Conservation (phyloP, 2,888 invertebrate genomes). For the Abscondita cerata region DNA sequence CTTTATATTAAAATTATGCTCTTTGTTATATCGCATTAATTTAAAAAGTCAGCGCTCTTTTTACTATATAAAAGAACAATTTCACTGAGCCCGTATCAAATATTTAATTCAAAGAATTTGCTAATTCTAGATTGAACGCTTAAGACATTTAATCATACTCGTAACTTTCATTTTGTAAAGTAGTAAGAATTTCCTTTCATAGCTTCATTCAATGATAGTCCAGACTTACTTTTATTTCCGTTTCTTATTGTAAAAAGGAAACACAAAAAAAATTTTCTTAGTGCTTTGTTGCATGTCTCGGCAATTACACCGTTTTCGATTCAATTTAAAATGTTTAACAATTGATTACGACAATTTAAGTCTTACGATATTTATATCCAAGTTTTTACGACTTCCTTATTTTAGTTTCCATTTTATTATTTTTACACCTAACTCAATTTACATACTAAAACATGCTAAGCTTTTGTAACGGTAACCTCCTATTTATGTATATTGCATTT, state of each 20-base stretch:
- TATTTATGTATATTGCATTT: neutral
- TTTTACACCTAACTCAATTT: conserved; percentile 1
- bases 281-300: conserved; percentile 3
- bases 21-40: conserved; percentile 1
- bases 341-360: too few relatives aligned
- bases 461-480: neutral
- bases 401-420: conserved; percentile 1
- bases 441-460: neutral
- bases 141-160: conserved; percentile 15
- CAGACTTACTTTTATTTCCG: conserved; percentile 11
- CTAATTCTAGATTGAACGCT: conserved; percentile 16
- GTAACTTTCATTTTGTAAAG: conserved; percentile 14
- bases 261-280: conserved; percentile 7
- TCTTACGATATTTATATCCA: too few relatives aligned
- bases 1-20: neutral
- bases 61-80: conserved; percentile 9
- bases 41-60: conserved; percentile 7
- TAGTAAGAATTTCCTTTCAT: conserved; percentile 13
- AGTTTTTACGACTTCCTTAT: neutral
- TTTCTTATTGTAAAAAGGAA: conserved; percentile 5
- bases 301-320: conserved; percentile 3
- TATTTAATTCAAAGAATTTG: conserved; percentile 12
- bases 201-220: conserved; percentile 9
- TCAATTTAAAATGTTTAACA: neutral
- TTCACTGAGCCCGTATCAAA: conserved; percentile 6